Evolutionary conservation across 2,797 vertebrate species (phyloP), one percentile per base, ranked within the genome.

Genomic region (Heliangelus exortis): DNA sequence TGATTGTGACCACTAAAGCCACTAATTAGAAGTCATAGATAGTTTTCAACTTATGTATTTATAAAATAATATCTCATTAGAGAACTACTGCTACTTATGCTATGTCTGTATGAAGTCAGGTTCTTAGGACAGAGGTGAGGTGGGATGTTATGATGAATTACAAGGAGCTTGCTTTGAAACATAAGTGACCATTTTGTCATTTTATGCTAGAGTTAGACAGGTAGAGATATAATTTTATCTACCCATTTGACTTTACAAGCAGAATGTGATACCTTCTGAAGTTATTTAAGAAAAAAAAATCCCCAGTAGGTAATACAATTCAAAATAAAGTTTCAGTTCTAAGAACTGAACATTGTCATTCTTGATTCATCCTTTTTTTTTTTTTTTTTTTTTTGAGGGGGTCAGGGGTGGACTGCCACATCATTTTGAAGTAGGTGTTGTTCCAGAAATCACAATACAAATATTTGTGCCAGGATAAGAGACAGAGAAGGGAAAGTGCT

Each of bases 241-340:
- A 31, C 16, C 65, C 43, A 31, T 86, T 95, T 86, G 72, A 90
- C 95, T 96, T 94, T 89, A 59, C 16, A 93, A 93, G 63, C 6
- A 54, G 11, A 83, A n/a, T 47, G 28, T 48, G 15, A 47, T 26
- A 0, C 5, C 91, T 90, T 93, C 53, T 77, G 53, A 74, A 89
- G 54, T 22, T 39, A 69, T 33, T 41, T 39, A 39, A 41, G 13
- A 41, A 41, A 41, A 41, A 39, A 41, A 5, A 41, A 14, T 41
- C 29, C 28, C 33, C 68, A 53, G n/a, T 57, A 53, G 36, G 28
- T 61, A 80, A 57, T 68, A 66, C 9, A 92, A 51, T 41, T 19
- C 33, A 90, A 92, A 95, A 89, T 80, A 77, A 85, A 90, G 74
- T 48, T 20, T 41, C n/a, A 36, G 25, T 85, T 25, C 48, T 74